Conservation (phyloP, 1,140 invertebrate species). For the Nylanderia fulva region DNA sequence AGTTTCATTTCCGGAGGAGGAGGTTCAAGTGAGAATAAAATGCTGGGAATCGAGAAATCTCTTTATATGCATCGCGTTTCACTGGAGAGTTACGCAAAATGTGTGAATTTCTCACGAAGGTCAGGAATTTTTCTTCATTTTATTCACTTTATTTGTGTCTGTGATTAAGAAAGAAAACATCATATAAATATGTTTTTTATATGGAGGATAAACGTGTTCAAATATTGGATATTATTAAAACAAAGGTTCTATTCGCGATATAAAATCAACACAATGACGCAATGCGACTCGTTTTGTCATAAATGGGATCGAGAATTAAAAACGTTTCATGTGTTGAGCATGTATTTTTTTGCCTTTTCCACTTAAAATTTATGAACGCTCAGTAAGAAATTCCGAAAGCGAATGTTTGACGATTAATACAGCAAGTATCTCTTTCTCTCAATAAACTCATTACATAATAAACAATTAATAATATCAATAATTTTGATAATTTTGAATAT, state of each 20-base stretch:
- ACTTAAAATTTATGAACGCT: background rate
- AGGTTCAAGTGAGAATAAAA: background rate
- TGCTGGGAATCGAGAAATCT: background rate
- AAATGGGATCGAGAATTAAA: background rate
- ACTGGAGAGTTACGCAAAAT: conserved; percentile 27
- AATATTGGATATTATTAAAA: background rate
- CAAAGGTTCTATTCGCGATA: background rate
- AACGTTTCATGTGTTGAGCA: background rate
- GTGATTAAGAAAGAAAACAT: background rate
- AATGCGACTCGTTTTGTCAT: background rate
- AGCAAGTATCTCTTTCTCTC: too few relatives aligned
- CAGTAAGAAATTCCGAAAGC: background rate
- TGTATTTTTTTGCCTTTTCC: background rate
- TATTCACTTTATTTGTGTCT: background rate
- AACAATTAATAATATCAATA: background rate
- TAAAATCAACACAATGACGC: background rate
- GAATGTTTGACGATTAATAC: background rate
- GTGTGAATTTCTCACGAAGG: background rate
- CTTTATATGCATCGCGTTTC: background rate
- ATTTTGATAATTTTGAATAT: background rate
- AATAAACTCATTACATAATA: background rate
- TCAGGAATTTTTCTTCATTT: too few relatives aligned
- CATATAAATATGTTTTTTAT: background rate
- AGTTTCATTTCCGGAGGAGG: background rate
- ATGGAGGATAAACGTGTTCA: background rate